Evolutionary conservation across 2,113 vertebrate species (phyloP).

Genomic region (Brachyhypopomus gauderio): DNA sequence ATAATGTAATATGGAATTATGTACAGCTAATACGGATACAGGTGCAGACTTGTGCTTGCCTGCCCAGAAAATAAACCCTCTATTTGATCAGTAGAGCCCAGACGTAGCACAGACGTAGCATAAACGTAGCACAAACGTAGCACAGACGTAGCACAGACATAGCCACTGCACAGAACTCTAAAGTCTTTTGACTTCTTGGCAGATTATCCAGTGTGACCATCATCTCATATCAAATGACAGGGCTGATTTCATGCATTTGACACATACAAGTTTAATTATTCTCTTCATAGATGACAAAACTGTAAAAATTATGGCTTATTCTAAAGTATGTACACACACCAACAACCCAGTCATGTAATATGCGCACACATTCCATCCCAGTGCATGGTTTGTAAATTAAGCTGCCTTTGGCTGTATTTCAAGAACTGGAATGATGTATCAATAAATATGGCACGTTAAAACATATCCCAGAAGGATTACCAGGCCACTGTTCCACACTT

Average conservation of each 20-base stretch:
- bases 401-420: background rate
- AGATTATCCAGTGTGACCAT: no score
- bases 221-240: no score
- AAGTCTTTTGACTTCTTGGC: no score
- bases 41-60: background rate
- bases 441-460: background rate
- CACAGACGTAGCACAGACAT: no score
- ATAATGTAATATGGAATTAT: background rate
- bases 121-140: no score
- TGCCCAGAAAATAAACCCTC: background rate
- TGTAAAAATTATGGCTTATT: background rate
- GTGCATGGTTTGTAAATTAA: background rate
- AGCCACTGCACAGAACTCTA: no score
- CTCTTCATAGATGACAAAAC: background rate
- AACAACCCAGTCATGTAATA: background rate
- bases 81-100: no score
- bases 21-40: background rate
- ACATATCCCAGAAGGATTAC: background rate
- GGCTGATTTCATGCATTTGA: no score
- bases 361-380: no score
- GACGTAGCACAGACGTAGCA: no score
- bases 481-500: background rate
- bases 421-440: background rate
- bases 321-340: background rate
- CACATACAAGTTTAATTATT: background rate